A percentile compares a stretch with the other conserved stretches of the same genome.
phyloP scores from a whole-genome alignment of 2,797 vertebrate species.

The Crax fasciolata region DNA sequence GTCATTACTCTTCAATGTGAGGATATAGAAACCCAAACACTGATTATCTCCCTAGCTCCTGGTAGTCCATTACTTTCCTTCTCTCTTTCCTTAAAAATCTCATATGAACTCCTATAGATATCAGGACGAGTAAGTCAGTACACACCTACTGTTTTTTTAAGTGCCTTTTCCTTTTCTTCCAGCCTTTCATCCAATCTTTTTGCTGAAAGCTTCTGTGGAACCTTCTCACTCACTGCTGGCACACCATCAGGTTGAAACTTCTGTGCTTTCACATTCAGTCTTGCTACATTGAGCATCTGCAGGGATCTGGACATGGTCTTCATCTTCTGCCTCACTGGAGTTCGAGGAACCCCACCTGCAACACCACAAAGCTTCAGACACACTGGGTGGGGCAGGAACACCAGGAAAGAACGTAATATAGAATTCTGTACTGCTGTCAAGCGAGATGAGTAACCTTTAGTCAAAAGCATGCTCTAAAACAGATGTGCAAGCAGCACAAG shows the following conservation, averaged over 20 bases:
- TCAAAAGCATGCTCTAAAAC: background rate
- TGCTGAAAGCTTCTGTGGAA: constrained; percentile 71
- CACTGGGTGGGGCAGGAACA: background rate
- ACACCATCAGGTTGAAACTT: constrained; percentile 86
- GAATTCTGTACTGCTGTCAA: background rate
- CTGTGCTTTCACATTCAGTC: constrained; percentile 94
- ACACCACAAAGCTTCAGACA: background rate
- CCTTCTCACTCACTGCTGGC: constrained; percentile 68
- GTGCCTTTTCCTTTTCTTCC: constrained; percentile 77
- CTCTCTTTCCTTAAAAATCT: background rate
- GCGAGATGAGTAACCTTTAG: background rate
- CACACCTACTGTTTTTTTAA: constrained; percentile 81
- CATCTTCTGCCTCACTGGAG: constrained; percentile 97
- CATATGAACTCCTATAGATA: background rate
- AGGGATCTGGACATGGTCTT: constrained; percentile 96
- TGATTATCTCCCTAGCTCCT: background rate
- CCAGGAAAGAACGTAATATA: background rate
- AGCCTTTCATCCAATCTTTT: constrained; percentile 81
- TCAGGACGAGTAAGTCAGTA: background rate
- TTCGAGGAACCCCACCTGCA: constrained; percentile 90
- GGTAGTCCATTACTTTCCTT: background rate
- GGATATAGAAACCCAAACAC: background rate
- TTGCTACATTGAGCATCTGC: constrained; percentile 96
- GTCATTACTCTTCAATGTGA: too few species aligned
- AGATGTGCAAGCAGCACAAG: background rate